A percentile compares a stretch with the other conserved stretches of the same genome.
Evolutionary conservation across 2,888 invertebrate genomes (phyloP).

Genomic region (Tromatobia lineatoria): DNA sequence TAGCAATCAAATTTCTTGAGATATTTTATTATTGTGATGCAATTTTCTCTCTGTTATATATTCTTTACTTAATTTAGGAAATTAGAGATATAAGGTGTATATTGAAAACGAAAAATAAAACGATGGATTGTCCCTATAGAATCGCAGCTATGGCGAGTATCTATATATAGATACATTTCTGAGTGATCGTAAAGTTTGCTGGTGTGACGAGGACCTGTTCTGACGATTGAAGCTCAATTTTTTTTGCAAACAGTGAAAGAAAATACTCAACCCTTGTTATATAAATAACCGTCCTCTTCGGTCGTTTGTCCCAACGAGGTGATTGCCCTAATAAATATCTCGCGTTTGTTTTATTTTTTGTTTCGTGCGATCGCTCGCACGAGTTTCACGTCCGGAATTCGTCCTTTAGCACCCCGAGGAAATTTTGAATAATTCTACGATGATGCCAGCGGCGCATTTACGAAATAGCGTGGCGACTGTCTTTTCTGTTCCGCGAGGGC

Average conservation of each 20-base stretch:
- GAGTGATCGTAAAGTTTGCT: not conserved
- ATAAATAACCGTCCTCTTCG: slow-evolving; percentile 29
- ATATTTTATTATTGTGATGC: not conserved
- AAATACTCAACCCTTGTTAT: slow-evolving; percentile 26
- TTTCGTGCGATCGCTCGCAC: not conserved
- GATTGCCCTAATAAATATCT: slow-evolving; percentile 35
- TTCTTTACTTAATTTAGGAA: slow-evolving; percentile 37
- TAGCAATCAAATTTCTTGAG: not conserved
- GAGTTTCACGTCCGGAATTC: slow-evolving; percentile 17
- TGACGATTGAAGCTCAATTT: slow-evolving; percentile 17
- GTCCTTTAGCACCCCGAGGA: slow-evolving; percentile 11
- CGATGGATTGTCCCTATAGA: not conserved
- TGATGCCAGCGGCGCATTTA: slow-evolving; percentile 37
- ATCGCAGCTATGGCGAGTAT: not conserved
- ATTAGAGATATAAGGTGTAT: not conserved
- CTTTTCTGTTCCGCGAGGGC: slow-evolving; percentile 48
- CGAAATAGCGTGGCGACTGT: slow-evolving; percentile 42
- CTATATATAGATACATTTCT: not conserved
- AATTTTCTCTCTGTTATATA: too few species aligned
- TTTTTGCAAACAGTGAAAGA: slow-evolving; percentile 23
- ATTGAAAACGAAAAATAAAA: not conserved
- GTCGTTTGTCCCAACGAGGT: slow-evolving; percentile 13
- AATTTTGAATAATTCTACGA: slow-evolving; percentile 30
- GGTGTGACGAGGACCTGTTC: slow-evolving; percentile 1
- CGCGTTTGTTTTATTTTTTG: not conserved